These are phyloP conservation scores for Bursaphelenchus mucronatus DNA, from an alignment of 1,140 invertebrate genomes.

Conservation along the genomic window DNA sequence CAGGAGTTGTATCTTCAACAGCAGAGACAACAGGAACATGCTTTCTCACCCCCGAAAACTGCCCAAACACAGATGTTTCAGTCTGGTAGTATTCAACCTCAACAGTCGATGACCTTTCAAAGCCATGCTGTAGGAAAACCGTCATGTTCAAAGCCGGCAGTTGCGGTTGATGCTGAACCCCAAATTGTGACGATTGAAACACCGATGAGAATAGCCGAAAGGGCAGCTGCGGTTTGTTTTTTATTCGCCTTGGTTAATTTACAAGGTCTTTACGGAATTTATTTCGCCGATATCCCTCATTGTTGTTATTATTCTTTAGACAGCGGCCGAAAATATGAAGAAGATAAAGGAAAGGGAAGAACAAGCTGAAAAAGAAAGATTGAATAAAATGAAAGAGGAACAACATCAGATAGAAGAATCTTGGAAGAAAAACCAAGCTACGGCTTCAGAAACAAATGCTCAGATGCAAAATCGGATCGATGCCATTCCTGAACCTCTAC, in stretches of 20 bases:
- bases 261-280: background rate
- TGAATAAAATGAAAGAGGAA: slow-evolving; percentile 26
- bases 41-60: background rate
- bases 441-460: slow-evolving; percentile 12
- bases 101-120: background rate
- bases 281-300: background rate
- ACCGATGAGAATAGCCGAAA: slow-evolving; percentile 10
- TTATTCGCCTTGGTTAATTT: background rate
- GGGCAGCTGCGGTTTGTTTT: slow-evolving; percentile 12
- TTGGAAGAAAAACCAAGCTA: slow-evolving; percentile 13
- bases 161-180: background rate
- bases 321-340: slow-evolving; percentile 30
- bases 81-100: background rate
- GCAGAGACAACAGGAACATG: background rate
- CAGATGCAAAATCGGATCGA: slow-evolving; percentile 19
- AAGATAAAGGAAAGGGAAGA: slow-evolving; percentile 31
- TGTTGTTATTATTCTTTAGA: slow-evolving; percentile 1
- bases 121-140: background rate
- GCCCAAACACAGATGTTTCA: background rate
- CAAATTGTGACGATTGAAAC: slow-evolving; percentile 6
- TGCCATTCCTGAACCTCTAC: slow-evolving; percentile 43
- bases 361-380: slow-evolving; percentile 21
- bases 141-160: background rate
- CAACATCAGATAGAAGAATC: slow-evolving; percentile 19
- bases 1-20: background rate